Base-by-base conservation (phyloP, 2,113 vertebrate species). In the Zosterops pallidus region DNA sequence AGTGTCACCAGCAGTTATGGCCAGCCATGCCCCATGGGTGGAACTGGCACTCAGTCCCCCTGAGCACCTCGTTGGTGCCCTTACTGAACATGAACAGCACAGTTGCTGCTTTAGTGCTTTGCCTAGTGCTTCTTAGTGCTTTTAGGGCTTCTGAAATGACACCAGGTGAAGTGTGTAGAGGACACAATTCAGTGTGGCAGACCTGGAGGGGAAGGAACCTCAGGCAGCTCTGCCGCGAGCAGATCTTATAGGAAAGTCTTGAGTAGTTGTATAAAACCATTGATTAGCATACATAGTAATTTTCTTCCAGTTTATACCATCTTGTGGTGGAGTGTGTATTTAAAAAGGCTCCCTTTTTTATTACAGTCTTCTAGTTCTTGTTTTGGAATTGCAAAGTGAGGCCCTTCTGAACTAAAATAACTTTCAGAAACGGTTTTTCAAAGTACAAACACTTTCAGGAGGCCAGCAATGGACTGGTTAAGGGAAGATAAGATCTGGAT, bases 261-360 rank as follows among this genome's bases (percentile, higher is more conserved):
- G 76, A 94, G 83, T 88, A 92, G 90, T 35, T 76, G 80, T 92
- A 83, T 94, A 95, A 96, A 95, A 87, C 93, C 95, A 83, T 96
- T 95, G 94, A 96, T 97, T 90, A 96, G 92, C 79, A 89, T 92
- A 96, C 92, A 28, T 96, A 95, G 94, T 95, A 96, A 97, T 97
- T 96, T 97, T 95, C 96, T 87, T 92, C 86, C 95, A 86, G 90
- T 96, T 94, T 93, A 95, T 96, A 92, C 86, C 72, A 23, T 97
- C 91, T 87, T 97, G 94, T 90, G 96, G 95, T 92, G 29, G 28
- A 92, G 39, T 1, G 5, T 63, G 53, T 92, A 76, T 96, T 96
- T 95, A 78, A 92, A 96, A 95, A 94, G 89, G 88, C 88, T 95
- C 82, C 71, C 5, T 82, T 84, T 89, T 96, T 94, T 96, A 90